Conservation (phyloP, 2,888 invertebrate genomes). For the Glaucopsyche alexis region DNA sequence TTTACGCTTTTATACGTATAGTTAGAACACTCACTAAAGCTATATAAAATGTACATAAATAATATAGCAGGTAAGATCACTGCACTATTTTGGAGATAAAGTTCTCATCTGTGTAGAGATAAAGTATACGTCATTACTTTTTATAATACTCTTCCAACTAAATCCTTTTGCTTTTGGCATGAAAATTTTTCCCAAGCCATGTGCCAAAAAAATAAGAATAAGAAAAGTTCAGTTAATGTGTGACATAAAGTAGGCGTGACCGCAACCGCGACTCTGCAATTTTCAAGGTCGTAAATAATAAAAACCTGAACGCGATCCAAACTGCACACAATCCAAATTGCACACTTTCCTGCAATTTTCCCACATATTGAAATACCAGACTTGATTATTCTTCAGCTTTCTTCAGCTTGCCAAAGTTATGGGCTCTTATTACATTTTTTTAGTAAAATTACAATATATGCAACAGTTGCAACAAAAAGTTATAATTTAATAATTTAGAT, state of each 20-base stretch:
- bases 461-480: too few species aligned
- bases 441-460: too few species aligned
- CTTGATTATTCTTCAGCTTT: constrained; percentile 31
- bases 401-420: neutral
- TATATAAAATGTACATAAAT: too few species aligned
- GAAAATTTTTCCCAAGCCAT: neutral
- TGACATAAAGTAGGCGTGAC: constrained; percentile 74
- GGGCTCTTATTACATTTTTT: neutral
- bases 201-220: constrained; percentile 62
- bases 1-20: too few species aligned
- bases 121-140: constrained; percentile 30
- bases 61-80: too few species aligned
- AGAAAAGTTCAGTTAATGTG: constrained; percentile 67
- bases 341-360: constrained; percentile 72
- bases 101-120: too few species aligned
- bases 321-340: constrained; percentile 76
- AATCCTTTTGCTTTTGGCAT: constrained; percentile 1
- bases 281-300: constrained; percentile 79
- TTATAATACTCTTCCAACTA: neutral
- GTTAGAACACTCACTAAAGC: too few species aligned
- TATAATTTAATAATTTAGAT: neutral
- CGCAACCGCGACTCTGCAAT: constrained; percentile 76
- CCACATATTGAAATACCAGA: constrained; percentile 63
- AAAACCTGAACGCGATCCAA: constrained; percentile 73
- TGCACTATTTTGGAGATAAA: too few species aligned